Base-by-base conservation (phyloP, 1,140 invertebrate species). In the Littorina saxatilis region DNA sequence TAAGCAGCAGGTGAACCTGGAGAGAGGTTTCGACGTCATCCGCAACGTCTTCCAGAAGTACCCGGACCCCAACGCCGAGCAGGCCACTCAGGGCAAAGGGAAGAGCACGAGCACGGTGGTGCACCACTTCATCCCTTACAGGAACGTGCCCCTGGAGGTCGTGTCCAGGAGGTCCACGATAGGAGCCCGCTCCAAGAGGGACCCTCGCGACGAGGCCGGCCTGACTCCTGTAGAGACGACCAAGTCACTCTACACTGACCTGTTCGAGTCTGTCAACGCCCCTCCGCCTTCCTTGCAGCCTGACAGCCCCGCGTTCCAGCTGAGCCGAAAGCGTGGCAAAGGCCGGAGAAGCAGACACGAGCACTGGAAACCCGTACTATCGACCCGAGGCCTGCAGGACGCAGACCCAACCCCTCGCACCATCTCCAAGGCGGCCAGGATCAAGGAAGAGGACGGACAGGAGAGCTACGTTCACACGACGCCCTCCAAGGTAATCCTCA, bases 401-500 rank as follows among this genome's bases (percentile, higher is more conserved):
- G 15, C 11, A 13, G 43, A 47, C 43, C 43, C 43, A 9, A 5
- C 43, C 43, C 43, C 43, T 9, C 7, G 7, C 17, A 47, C 43
- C 7, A 17, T 23, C 32, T 20, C 32, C 37, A 17, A 15, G 13
- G 32, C 11, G 35, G 15, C 66, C 15, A 35, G 15, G 23, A 5
- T 23, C 17, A 15, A 20, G 5, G 27, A 5, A 17, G 37, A 72
- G 68, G 37, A 9, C 20, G 15, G 40, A 20, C 35, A 37, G 2
- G 35, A 43, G 35, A 73, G 70, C 43, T 73, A 20, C 27, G 40
- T 73, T 39, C 27, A 39, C 70, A 4, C 23, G 40, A 73, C 27
- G 40, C 43, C 70, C 29, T 73, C 70, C 70, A 73, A 50, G n/a
- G 23, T 73, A 1, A 39, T 73, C 23, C 70, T 73, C 29, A 39